Percentiles rank a stretch among this genome's conserved stretches.
Evolutionary conservation across 1,140 invertebrate genomes (phyloP).

Genomic region (Rhopalosiphum maidis): DNA sequence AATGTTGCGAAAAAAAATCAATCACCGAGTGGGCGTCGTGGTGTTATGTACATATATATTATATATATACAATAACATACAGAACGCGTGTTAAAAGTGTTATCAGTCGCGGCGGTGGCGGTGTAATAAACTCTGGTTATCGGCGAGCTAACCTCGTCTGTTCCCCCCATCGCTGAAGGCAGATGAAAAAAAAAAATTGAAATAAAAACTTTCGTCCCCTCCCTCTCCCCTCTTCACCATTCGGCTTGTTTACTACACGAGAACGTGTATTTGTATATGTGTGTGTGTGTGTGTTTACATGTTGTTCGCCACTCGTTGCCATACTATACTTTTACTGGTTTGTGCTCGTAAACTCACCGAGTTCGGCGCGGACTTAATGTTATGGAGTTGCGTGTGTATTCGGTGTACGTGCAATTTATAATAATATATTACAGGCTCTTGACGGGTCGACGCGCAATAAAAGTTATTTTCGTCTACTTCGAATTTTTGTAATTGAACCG

Average conservation of each 20-base stretch:
- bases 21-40: background rate
- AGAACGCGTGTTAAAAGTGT: background rate
- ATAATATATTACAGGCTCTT: slow-evolving; percentile 1
- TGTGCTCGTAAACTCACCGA: background rate
- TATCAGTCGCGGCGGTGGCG: background rate
- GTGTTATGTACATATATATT: background rate
- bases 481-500: background rate
- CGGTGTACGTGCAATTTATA: background rate
- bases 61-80: background rate
- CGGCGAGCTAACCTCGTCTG: background rate
- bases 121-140: slow-evolving; percentile 32
- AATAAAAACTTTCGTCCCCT: background rate
- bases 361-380: background rate
- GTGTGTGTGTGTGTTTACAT: background rate
- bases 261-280: background rate
- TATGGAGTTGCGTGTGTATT: background rate
- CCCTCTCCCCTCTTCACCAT: background rate
- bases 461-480: background rate
- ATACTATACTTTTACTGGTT: slow-evolving; percentile 17
- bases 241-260: background rate
- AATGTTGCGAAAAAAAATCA: background rate
- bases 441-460: slow-evolving; percentile 1
- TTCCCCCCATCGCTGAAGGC: background rate
- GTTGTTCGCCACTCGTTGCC: background rate
- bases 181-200: background rate